Base-by-base conservation (phyloP, 1,140 invertebrate species). In the Hetaerina americana region DNA sequence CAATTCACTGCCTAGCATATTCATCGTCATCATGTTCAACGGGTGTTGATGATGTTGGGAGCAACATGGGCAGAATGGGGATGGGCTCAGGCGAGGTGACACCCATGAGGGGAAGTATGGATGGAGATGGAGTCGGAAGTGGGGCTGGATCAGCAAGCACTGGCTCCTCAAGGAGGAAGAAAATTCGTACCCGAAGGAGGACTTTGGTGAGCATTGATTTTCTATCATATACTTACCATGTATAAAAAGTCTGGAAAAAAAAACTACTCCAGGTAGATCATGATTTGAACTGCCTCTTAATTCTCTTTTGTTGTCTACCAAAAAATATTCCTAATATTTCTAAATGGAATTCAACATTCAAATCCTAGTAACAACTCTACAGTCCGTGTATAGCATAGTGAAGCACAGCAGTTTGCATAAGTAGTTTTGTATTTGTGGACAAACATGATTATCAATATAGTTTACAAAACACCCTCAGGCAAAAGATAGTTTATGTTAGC, bases 151-250 rank as follows among this genome's bases (percentile, higher is more conserved):
- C 40, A 5, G 15, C 40, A 5, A 57, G 15, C 22, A 83, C 87
- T 69, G 84, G 83, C 73, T 84, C 83, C 10, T 80, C 89, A 66
- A 83, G 89, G 8, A 84, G 90, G 29, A 88, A 88, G 75, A 87
- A 90, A 73, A 83, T 89, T 69, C 87, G 87, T 76, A 81, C 89
- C 70, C 86, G 90, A 75, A 86, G 84, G 78, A 85, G 86, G 77
- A 81, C 79, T 72, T 70, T 83, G 79, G 85, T 86, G 78, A 81
- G 79, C 77, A 22, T 57, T 26, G 25, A 8, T 69, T 26, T 28
- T 27, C 72, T 73, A 26, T 70, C n/a, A 29, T 70, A 28, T 26
- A 26, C 26, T 27, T 24, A 29, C 26, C 26, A 26, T 66, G 25
- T 71, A 26, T 15, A 27, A 66, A 70, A 25, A 72, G 27, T 72